Conservation (phyloP, 2,797 vertebrate genomes). For the Eidolon dupreanum region DNA sequence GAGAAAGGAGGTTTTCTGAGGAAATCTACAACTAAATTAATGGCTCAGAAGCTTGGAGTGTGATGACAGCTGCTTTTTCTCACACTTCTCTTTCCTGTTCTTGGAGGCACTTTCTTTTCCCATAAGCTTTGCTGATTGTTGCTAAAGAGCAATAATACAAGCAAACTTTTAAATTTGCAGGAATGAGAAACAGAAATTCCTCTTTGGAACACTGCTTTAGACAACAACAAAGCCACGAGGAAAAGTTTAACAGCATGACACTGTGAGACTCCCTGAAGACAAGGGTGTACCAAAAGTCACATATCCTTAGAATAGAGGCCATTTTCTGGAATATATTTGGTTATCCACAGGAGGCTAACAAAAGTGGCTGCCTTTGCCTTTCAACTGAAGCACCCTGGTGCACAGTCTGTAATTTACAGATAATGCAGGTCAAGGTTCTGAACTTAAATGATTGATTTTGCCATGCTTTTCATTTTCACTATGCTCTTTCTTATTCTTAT, state of each 20-base stretch:
- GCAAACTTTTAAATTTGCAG: neutral
- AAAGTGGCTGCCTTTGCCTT: neutral
- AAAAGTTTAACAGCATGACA: neutral
- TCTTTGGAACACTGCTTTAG: neutral
- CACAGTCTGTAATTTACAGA: neutral
- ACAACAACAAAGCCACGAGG: neutral
- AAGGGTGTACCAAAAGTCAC: neutral
- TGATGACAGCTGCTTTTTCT: slow-evolving; percentile 44
- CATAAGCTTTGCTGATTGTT: slow-evolving; percentile 1
- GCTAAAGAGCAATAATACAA: slow-evolving; percentile 9
- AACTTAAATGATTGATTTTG: neutral
- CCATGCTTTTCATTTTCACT: neutral
- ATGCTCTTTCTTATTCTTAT: neutral
- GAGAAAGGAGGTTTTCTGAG: neutral
- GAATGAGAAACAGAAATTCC: neutral
- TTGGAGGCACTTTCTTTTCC: slow-evolving; percentile 28
- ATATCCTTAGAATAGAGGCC: neutral
- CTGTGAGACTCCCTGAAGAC: neutral
- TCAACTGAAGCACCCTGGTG: neutral
- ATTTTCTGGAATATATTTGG: neutral
- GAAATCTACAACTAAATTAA: neutral
- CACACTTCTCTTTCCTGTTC: neutral
- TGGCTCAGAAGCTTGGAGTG: neutral
- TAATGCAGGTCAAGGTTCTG: neutral
- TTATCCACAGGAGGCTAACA: neutral